Conservation (phyloP, 2,113 vertebrate species). For the Channa maculata region DNA sequence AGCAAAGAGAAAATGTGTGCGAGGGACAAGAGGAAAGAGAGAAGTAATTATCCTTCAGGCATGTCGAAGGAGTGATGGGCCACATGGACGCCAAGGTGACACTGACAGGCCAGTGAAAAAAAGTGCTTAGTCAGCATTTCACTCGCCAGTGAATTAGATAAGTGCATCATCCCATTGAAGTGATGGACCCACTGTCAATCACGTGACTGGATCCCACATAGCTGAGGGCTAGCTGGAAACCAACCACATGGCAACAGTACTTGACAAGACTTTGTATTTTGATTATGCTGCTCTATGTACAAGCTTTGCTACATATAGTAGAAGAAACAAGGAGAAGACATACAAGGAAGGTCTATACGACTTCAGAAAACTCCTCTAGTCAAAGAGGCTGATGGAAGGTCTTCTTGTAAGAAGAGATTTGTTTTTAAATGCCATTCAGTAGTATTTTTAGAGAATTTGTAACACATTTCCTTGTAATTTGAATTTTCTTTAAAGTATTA, state of each 20-base stretch:
- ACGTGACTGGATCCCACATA: constrained; percentile 22
- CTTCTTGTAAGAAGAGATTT: too few species aligned
- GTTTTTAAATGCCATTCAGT: too few species aligned
- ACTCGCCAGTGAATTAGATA: constrained; percentile 64
- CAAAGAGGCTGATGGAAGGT: too few species aligned
- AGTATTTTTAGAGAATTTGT: too few species aligned
- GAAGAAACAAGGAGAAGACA: too few species aligned
- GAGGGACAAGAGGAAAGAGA: constrained; percentile 2
- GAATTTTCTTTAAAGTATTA: too few species aligned
- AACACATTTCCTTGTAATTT: too few species aligned
- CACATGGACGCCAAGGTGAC: constrained; percentile 72
- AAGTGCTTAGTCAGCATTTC: constrained; percentile 75
- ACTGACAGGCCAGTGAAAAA: constrained; percentile 51
- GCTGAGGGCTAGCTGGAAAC: constrained; percentile 12
- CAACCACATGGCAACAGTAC: not conserved
- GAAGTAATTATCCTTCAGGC: constrained; percentile 27
- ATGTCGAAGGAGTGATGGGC: constrained; percentile 34
- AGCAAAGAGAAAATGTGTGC: not conserved
- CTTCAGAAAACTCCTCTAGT: too few species aligned
- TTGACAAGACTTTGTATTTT: too few species aligned
- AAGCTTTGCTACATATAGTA: too few species aligned
- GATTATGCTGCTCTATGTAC: too few species aligned
- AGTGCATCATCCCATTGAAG: constrained; percentile 62
- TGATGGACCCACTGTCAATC: constrained; percentile 61
- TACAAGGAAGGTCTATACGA: too few species aligned